phyloP scores from a whole-genome alignment of 2,888 invertebrate genomes.

The Habroteleia sp. region DNA sequence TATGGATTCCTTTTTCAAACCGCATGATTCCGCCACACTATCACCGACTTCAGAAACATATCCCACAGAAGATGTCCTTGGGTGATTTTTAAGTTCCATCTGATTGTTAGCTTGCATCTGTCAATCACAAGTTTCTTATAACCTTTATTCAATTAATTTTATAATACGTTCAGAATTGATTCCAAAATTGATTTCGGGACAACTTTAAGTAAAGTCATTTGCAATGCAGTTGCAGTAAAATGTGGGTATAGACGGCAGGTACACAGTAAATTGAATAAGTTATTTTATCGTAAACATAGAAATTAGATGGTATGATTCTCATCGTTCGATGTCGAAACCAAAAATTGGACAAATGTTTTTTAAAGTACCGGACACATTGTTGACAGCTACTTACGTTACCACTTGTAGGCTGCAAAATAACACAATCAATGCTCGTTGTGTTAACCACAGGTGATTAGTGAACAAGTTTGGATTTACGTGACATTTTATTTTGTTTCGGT shows the following conservation, averaged over 20 bases:
- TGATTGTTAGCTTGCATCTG: constrained; percentile 46
- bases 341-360: not conserved
- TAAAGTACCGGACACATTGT: not conserved
- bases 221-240: constrained; percentile 10
- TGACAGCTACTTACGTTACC: constrained; percentile 30
- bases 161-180: too few species aligned
- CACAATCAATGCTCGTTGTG: constrained; percentile 3
- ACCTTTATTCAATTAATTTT: too few species aligned
- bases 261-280: too few species aligned
- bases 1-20: constrained; percentile 61
- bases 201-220: constrained; percentile 3
- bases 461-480: constrained; percentile 15
- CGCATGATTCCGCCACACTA: constrained; percentile 11
- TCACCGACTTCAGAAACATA: constrained; percentile 29
- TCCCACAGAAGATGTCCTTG: constrained; percentile 10
- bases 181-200: too few species aligned
- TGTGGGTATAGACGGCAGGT: too few species aligned
- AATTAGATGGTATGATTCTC: too few species aligned
- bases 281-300: too few species aligned
- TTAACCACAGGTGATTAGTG: not conserved
- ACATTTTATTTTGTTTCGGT: constrained; percentile 16
- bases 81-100: constrained; percentile 2
- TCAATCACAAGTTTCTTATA: constrained; percentile 12
- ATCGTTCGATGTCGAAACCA: not conserved
- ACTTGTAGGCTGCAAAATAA: constrained; percentile 1